A percentile compares a stretch with the other conserved stretches of the same genome.
Evolutionary conservation across 1,140 invertebrate species (phyloP).

Genomic region (Dendroctonus ponderosae): DNA sequence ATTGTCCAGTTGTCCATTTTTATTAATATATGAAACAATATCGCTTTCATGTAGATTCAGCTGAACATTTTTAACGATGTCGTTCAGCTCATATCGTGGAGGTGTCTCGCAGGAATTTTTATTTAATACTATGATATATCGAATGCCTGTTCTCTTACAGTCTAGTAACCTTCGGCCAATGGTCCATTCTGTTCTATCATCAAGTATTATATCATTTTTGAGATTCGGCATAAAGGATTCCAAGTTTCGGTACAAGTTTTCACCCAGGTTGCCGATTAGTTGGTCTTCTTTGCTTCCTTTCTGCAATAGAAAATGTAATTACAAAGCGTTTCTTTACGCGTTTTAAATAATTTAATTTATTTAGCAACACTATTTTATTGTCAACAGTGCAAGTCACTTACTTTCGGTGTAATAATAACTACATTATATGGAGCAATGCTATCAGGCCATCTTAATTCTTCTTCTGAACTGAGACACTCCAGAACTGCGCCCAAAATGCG

Average conservation of each 20-base stretch:
- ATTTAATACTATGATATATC: constrained; percentile 72
- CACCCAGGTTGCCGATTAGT: constrained; percentile 50
- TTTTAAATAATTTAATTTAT: not conserved
- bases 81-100: constrained; percentile 62
- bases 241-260: constrained; percentile 56
- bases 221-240: constrained; percentile 43
- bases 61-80: constrained; percentile 49
- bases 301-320: constrained; percentile 50
- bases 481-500: constrained; percentile 74
- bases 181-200: constrained; percentile 73
- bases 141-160: constrained; percentile 70
- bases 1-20: not conserved
- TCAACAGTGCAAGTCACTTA: constrained; percentile 38
- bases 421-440: constrained; percentile 74
- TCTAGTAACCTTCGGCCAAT: constrained; percentile 76
- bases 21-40: constrained; percentile 32
- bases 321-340: not conserved
- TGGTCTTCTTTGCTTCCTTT: constrained; percentile 69
- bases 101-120: constrained; percentile 54
- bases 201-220: constrained; percentile 69
- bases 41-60: constrained; percentile 38
- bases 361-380: constrained; percentile 15
- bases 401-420: constrained; percentile 83
- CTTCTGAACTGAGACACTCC: constrained; percentile 70
- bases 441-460: constrained; percentile 73